Evolutionary conservation across 2,797 vertebrate species (phyloP), one percentile per base, ranked within the genome.

Genomic region (Adrianichthys oophorus): DNA sequence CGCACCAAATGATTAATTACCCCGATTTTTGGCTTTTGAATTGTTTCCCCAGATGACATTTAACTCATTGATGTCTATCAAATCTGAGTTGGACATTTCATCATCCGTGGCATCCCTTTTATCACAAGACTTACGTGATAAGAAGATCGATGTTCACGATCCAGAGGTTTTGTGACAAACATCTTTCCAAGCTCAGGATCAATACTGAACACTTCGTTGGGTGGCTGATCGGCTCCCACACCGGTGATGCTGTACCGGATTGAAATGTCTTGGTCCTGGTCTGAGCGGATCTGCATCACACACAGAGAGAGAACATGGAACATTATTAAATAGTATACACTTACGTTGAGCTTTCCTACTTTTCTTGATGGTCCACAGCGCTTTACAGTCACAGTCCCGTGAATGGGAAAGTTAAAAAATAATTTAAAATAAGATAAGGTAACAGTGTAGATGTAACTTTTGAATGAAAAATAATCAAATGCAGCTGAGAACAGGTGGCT

Each of bases 161-260:
- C 95, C 76, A 98, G 93, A 0, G 97, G 96, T 72, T 95, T 93
- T 0, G 95, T 98, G 77, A 98, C 97, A 0, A 95, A 96, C 97
- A 98, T 97, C 65, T 95, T 94, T 37, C 97, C 97, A 0, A 94
- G 89, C 80, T 96, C 93, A 0, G 96, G 95, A 82, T 98, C 95
- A 2, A 98, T 98, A 72, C 87, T 97, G 91, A 98, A 98, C 46
- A 98, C 94, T 85, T 97, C 97, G 65, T 95, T 98, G 0, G 97
- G 97, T 0, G 97, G 96, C 74, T 98, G 97, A 91, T 98, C 97
- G 0, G 96, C 97, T 17, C 97, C 97, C 54, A 97, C 92, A 0
- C 97, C 97, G 0, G 97, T 98, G 89, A 98, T 92, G 90, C 97
- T 98, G 87, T 98, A 98, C 1, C 96, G 91, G 79, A 98, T 97